Conservation (phyloP, 1,140 invertebrate species). For the Argopecten irradians region DNA sequence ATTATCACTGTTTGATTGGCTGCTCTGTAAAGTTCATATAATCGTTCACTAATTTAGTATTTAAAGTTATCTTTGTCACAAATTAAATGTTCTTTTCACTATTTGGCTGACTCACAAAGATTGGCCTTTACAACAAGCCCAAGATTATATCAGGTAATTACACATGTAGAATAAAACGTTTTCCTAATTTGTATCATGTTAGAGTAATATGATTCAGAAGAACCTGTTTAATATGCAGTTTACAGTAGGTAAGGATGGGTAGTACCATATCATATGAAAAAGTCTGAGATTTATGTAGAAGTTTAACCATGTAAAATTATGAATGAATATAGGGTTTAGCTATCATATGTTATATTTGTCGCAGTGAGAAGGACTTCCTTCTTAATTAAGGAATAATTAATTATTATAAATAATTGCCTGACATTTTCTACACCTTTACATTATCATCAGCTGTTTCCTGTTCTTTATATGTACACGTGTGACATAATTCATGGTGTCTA, state of each 20-base stretch:
- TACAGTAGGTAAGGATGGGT: neutral
- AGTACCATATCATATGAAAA: neutral
- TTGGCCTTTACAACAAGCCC: neutral
- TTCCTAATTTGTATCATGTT: neutral
- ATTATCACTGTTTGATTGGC: neutral
- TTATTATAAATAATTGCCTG: neutral
- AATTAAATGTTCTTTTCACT: neutral
- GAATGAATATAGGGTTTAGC: neutral
- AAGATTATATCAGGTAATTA: neutral
- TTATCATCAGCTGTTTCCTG: constrained; percentile 9
- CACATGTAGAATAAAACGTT: neutral
- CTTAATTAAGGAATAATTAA: constrained; percentile 5
- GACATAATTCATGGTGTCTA: constrained; percentile 13
- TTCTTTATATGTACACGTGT: neutral
- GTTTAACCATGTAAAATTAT: neutral
- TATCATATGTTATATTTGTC: neutral
- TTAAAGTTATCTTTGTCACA: neutral
- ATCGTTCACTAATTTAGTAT: neutral
- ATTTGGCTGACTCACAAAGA: neutral
- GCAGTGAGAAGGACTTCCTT: neutral
- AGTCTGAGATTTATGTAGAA: neutral
- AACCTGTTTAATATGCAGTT: neutral
- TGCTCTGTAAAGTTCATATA: neutral
- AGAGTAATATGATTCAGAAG: neutral
- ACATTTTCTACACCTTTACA: neutral